These are phyloP conservation scores for Melanaphis sacchari DNA, from an alignment of 1,140 invertebrate species.

Conservation along the genomic window DNA sequence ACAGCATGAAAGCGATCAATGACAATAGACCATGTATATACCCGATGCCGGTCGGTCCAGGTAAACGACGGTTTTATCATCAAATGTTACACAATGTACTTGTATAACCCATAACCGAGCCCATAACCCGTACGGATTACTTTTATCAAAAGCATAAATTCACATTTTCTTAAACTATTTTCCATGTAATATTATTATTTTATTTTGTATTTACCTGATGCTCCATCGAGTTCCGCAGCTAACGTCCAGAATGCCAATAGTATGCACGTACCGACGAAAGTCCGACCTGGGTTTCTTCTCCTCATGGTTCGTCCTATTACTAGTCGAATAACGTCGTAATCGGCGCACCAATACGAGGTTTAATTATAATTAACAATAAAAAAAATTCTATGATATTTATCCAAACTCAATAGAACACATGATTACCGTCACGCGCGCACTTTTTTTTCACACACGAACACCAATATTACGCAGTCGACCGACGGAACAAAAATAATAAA, in stretches of 20 bases:
- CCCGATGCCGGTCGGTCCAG: background rate
- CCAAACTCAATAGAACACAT: slow-evolving; percentile 43
- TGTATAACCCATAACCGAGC: background rate
- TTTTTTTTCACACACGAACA: background rate
- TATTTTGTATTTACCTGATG: slow-evolving; percentile 42
- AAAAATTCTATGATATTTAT: slow-evolving; percentile 1
- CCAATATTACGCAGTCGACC: background rate
- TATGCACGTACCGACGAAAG: slow-evolving; percentile 9
- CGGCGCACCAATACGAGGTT: slow-evolving; percentile 27
- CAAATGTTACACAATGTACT: background rate
- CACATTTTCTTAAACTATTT: background rate
- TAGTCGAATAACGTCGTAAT: slow-evolving; percentile 18
- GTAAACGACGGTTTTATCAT: background rate
- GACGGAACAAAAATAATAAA: background rate
- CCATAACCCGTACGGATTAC: background rate
- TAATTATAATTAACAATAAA: background rate
- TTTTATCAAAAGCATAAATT: background rate
- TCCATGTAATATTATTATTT: background rate
- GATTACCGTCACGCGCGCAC: background rate
- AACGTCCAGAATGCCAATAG: slow-evolving; percentile 26
- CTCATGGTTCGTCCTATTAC: slow-evolving; percentile 34
- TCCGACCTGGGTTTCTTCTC: slow-evolving; percentile 40
- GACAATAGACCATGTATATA: background rate
- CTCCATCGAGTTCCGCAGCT: slow-evolving; percentile 2
- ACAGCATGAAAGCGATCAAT: background rate